A percentile compares a stretch with the other conserved stretches of the same genome.
These are phyloP conservation scores for Dichetophora obliterata DNA, from an alignment of 2,888 invertebrate species.

Conservation along the genomic window DNA sequence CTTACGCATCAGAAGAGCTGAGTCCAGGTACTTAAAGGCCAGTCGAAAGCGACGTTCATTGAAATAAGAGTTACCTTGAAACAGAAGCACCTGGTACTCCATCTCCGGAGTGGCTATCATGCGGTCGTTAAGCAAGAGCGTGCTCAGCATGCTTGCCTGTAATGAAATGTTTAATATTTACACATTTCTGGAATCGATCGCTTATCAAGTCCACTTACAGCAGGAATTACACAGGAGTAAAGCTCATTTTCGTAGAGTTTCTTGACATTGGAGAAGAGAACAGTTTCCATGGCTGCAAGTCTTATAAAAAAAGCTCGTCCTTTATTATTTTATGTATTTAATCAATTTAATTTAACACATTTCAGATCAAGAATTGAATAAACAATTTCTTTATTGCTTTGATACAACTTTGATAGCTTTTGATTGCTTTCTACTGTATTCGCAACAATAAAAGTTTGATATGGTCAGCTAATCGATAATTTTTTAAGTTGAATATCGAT, in stretches of 20 bases:
- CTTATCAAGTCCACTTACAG: slow-evolving; percentile 72
- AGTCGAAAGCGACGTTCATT: slow-evolving; percentile 76
- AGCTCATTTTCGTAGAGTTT: slow-evolving; percentile 79
- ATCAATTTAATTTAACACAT: background rate
- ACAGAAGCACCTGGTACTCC: slow-evolving; percentile 78
- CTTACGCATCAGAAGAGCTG: slow-evolving; percentile 71
- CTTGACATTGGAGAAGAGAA: slow-evolving; percentile 77
- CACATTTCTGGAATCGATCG: background rate
- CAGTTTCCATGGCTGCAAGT: slow-evolving; percentile 70
- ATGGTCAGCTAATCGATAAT: too few species aligned
- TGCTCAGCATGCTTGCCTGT: slow-evolving; percentile 77
- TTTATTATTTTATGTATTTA: background rate
- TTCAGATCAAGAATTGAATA: too few species aligned
- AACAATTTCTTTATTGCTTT: too few species aligned
- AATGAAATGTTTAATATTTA: slow-evolving; percentile 52
- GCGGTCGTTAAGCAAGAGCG: slow-evolving; percentile 76
- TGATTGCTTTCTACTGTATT: too few species aligned
- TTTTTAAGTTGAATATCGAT: too few species aligned
- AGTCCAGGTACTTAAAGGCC: slow-evolving; percentile 75
- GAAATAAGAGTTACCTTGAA: slow-evolving; percentile 80
- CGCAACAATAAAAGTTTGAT: too few species aligned
- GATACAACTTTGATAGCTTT: too few species aligned
- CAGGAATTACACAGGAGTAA: slow-evolving; percentile 78
- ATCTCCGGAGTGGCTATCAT: slow-evolving; percentile 70
- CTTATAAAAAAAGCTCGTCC: background rate